A percentile compares a stretch with the other conserved stretches of the same genome.
Conservation (phyloP, 2,113 vertebrate species). For the Nansenia antarctica region DNA sequence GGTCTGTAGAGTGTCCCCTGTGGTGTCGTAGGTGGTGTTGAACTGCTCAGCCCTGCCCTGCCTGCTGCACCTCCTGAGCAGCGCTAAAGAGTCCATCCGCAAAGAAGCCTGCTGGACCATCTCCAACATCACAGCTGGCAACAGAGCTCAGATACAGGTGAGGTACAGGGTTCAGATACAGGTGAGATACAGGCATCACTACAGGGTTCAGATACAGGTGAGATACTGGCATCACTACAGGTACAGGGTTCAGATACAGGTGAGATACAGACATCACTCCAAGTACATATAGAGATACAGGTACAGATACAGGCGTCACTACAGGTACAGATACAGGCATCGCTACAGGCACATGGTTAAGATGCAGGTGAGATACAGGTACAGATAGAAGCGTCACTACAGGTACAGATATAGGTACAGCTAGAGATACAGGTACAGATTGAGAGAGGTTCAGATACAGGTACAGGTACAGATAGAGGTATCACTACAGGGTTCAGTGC, state of each 20-base stretch:
- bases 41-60: slow-evolving; percentile 98
- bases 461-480: no score
- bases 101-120: slow-evolving; percentile 99
- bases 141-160: slow-evolving; percentile 97
- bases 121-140: slow-evolving; percentile 98
- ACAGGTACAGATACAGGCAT: no score
- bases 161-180: no score
- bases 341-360: no score
- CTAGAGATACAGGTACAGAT: no score
- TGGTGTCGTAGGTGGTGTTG: slow-evolving; percentile 85
- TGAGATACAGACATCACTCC: background rate
- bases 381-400: no score
- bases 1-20: background rate
- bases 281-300: background rate
- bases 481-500: no score
- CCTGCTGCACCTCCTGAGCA: slow-evolving; percentile 95
- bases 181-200: background rate
- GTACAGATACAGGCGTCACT: background rate
- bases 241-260: no score
- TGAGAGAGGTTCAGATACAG: no score
- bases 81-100: slow-evolving; percentile 95
- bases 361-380: no score
- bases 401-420: background rate
- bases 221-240: no score
- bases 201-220: background rate